Base-by-base conservation (phyloP, 2,888 invertebrate genomes). In the Serripes groenlandicus region DNA sequence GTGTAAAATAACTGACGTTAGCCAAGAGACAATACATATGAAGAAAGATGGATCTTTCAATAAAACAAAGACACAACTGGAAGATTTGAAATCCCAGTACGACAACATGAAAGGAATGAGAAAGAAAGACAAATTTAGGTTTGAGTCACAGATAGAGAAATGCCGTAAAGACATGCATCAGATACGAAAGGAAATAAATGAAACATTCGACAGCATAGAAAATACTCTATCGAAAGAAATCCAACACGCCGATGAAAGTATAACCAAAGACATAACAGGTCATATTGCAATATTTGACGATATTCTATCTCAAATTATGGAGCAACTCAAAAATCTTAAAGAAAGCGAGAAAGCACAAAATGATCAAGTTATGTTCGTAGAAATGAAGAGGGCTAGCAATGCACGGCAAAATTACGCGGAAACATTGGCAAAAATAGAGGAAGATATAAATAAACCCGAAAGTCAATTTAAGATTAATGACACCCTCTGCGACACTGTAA, bases 341-440 rank as follows among this genome's bases (percentile, higher is more conserved):
- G 58, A 26, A 7, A 28, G 26, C 28, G 28, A 28, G n/a, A 58
- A 58, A 58, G 3, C 58, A 58, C 23, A 58, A 58, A 26, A 58
- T 58, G 58, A 58, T 26, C 26, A 58, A 5, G 58, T 58, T 28
- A 58, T 58, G 58, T 58, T 58, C 28, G 58, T 58, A 21, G 58
- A 28, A 58, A 58, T 58, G 58, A 58, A 58, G n/a, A 58, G 28
- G 26, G 58, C 58, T 5, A 58, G 9, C 58, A 58, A 58, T 3
- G 26, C 28, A 15, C 23, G 15, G 15, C 3, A 28, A 28, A 58
- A 58, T 28, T 58, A 58, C 15, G 26, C 23, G 23, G 7, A 58
- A 1, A 58, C 26, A 21, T 26, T 58, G 58, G 11, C 23, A 5
- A 58, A 23, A n/a, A 3, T 58, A 2, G 11, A 58, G 15, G 26